Percentiles rank a stretch among this genome's conserved stretches.
Evolutionary conservation across 2,113 vertebrate genomes (phyloP).

Genomic region (Hystrix cristata): DNA sequence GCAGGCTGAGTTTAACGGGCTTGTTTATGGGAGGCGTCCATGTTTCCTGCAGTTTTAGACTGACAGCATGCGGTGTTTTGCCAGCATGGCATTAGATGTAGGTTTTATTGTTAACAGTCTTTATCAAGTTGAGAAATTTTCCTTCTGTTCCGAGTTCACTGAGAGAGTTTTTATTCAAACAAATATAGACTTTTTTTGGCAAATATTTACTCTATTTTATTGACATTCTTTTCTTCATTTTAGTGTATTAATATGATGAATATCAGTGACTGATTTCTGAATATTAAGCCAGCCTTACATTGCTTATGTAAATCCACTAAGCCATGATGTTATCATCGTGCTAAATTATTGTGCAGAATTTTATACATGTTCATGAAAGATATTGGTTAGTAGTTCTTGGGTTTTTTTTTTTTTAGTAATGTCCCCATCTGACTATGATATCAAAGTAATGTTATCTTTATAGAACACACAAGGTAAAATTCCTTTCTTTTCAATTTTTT

Average conservation of each 20-base stretch:
- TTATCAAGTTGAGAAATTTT: conserved; percentile 7
- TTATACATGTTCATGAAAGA: neutral
- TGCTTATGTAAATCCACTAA: neutral
- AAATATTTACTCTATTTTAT: neutral
- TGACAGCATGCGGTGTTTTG: neutral
- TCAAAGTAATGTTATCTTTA: neutral
- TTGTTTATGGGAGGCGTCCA: neutral
- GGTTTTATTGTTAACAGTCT: neutral
- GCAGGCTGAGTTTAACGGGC: neutral
- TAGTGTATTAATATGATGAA: neutral
- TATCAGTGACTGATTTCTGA: neutral
- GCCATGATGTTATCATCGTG: neutral
- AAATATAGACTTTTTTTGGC: neutral
- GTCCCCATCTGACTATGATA: neutral
- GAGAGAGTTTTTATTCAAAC: neutral
- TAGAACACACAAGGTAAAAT: neutral
- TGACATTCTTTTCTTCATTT: neutral
- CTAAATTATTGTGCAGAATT: neutral
- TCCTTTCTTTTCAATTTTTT: neutral
- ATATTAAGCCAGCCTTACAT: neutral
- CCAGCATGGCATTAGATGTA: neutral
- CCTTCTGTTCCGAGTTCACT: neutral
- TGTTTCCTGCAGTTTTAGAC: neutral
- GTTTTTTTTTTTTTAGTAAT: neutral
- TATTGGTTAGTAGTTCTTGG: neutral